Evolutionary conservation across 2,797 vertebrate genomes (phyloP).

Genomic region (Babyrousa celebensis): DNA sequence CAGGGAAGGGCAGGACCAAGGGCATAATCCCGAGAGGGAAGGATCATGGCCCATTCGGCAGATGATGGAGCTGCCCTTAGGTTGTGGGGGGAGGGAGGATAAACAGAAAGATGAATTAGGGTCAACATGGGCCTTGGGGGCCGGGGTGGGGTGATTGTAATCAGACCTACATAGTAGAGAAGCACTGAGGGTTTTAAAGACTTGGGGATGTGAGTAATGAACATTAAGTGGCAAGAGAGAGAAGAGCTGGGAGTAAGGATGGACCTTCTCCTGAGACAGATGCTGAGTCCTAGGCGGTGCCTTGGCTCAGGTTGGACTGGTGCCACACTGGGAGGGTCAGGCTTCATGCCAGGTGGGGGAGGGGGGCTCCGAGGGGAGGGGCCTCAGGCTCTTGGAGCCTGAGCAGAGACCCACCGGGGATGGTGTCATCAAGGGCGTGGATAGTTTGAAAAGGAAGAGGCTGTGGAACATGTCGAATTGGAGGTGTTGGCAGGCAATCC

Average conservation of each 20-base stretch:
- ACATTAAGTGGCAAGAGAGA: background rate
- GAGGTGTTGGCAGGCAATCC: background rate
- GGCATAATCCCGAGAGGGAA: background rate
- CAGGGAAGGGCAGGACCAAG: background rate
- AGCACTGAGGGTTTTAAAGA: background rate
- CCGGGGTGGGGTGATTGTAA: background rate
- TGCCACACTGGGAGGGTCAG: background rate
- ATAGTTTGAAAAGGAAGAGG: background rate
- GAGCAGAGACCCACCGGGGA: background rate
- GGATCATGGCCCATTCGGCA: background rate
- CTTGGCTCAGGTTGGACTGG: background rate
- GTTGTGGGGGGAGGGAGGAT: background rate
- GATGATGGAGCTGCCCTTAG: background rate
- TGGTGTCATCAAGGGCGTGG: accelerated
- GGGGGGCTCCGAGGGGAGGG: background rate
- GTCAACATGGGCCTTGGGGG: background rate
- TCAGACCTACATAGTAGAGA: background rate
- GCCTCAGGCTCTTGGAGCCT: background rate
- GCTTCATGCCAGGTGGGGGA: no score
- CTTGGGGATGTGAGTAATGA: background rate
- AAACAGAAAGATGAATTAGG: background rate
- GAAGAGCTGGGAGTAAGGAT: no score
- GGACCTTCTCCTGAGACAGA: background rate
- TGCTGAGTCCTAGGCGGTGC: background rate
- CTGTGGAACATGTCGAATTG: background rate